Evolutionary conservation across 2,113 vertebrate genomes (phyloP), one percentile per base, ranked within the genome.

Genomic region (Coregonus clupeaformis): DNA sequence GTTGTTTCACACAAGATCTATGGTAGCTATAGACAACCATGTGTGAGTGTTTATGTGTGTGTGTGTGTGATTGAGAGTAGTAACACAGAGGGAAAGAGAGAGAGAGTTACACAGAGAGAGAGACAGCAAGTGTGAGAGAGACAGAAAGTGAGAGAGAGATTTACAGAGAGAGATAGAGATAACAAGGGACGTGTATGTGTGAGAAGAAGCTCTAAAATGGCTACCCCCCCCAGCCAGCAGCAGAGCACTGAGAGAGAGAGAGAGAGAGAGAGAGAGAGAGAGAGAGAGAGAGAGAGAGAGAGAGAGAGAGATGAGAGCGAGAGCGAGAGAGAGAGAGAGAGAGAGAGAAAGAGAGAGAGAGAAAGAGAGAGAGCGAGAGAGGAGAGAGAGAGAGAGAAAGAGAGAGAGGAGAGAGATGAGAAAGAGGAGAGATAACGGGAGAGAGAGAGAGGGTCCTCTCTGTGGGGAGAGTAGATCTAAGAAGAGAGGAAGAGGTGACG

Each of bases 21-120:
- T 25, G 25, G 22, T 63, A 13, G 60, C 25, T 30, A 13, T 65
- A 72, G 76, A 12, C 9, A 11, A 64, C 62, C 25, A 24, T 64
- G 62, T 25, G 62, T 55, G 49, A 16, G 49, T 55, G 70, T 72
- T 25, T 60, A 20, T 55, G 75, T 73, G 72, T 84, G 63, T 55
- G 75, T 73, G 72, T 84, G 63, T 47, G 81, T 78, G 72, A 71
- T 79, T 70, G 74, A 73, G 47, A 32, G 36, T 42, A 42, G 36
- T 42, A 42, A 42, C 7, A 42, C 36, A 42, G 9, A 18, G 5
- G 14, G 49, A 52, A 18, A 18, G 45, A 6, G 22, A 24, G 22
- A 24, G 36, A 20, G 11, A 14, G n/a, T 24, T 13, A 45, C 24
- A 13, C 9, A 49, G 77, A 68, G 69, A 55, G 18, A 22, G 75